A percentile compares a stretch with the other conserved stretches of the same genome.
Evolutionary conservation across 1,140 invertebrate genomes (phyloP).

Genomic region (Drosophila erecta): DNA sequence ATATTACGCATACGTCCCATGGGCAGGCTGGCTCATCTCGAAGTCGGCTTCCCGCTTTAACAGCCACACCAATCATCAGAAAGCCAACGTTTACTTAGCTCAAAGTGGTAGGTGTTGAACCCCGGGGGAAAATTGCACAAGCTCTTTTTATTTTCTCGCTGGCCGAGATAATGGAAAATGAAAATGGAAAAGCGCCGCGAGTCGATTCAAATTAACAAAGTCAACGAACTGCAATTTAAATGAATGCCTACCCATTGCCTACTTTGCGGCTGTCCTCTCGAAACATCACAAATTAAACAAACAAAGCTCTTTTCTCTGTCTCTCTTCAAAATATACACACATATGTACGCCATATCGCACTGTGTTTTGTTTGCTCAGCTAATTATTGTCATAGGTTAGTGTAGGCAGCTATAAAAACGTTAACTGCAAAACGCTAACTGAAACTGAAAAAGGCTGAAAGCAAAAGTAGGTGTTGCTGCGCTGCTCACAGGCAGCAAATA

Average conservation of each 20-base stretch:
- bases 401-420: constrained; percentile 66
- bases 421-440: constrained; percentile 50
- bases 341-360: constrained; percentile 12
- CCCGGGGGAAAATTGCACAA: constrained; percentile 64
- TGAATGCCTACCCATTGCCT: constrained; percentile 33
- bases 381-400: constrained; percentile 83
- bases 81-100: constrained; percentile 29
- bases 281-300: constrained; percentile 15
- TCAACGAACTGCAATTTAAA: constrained; percentile 33
- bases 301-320: constrained; percentile 27
- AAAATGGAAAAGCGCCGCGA: constrained; percentile 34
- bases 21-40: constrained; percentile 35
- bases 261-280: constrained; percentile 38
- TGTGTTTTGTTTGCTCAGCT: constrained; percentile 56
- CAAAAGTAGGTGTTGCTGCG: constrained; percentile 61
- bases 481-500: not conserved
- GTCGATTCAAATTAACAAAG: constrained; percentile 45
- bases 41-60: constrained; percentile 1
- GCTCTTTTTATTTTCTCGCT: constrained; percentile 50
- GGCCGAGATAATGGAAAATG: constrained; percentile 38
- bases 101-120: constrained; percentile 69
- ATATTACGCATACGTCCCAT: constrained; percentile 58
- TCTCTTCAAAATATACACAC: not conserved
- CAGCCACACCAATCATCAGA: constrained; percentile 24
- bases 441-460: constrained; percentile 67